Conservation (phyloP, 2,888 invertebrate genomes). For the Cerastis leucographa region DNA sequence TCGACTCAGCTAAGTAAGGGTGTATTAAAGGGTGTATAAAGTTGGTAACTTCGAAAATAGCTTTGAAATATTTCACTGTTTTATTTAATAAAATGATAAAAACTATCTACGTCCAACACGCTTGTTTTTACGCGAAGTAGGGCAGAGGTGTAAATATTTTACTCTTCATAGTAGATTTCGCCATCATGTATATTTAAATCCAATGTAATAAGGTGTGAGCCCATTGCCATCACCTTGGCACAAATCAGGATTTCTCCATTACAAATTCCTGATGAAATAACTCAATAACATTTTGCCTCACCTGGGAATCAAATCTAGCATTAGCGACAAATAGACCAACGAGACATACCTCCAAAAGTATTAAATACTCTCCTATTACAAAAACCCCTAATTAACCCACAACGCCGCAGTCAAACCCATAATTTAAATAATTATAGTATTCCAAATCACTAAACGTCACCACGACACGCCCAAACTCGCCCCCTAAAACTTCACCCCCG, state of each 20-base stretch:
- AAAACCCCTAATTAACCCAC: neutral
- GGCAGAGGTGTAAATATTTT: no score
- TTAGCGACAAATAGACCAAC: neutral
- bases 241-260: neutral
- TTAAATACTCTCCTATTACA: neutral
- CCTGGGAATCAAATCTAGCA: neutral
- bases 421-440: constrained; percentile 43
- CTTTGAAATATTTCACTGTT: no score
- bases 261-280: neutral
- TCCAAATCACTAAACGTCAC: constrained; percentile 32
- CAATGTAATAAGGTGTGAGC: no score
- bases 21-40: no score
- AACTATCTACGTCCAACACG: no score
- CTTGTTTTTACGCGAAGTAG: no score
- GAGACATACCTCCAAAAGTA: neutral
- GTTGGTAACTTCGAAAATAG: no score
- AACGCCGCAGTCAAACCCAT: neutral
- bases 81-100: no score
- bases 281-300: neutral
- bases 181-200: no score
- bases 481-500: constrained; percentile 4
- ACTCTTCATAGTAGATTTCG: no score
- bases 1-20: no score
- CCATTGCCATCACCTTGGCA: no score
- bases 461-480: constrained; percentile 31